Evolutionary conservation across 2,797 vertebrate genomes (phyloP), one percentile per base, ranked within the genome.

Genomic region (Acanthornis magna): DNA sequence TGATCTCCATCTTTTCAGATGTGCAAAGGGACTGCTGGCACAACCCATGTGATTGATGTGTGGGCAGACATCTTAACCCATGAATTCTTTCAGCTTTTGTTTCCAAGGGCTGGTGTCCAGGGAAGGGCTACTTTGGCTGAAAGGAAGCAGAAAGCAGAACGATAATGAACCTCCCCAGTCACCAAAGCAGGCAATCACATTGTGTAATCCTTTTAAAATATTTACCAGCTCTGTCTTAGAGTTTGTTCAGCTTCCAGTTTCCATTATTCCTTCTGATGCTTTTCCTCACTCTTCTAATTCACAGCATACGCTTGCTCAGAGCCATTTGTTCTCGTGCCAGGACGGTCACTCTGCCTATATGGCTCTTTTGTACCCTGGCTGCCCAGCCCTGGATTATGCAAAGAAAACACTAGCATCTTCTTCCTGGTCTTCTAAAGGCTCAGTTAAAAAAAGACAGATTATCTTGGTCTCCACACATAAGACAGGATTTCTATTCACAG

Each of bases 181-280:
- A 90, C 80, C 60, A 91, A 91, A 76, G 74, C 53, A 88, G 60
- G 88, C 60, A 76, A 68, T 71, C 17, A 3, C 60, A 81, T 84
- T 32, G 76, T 79, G 42, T 87, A 90, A 95, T 74, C 26, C 63
- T 85, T 89, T 85, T 11, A 70, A 95, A 88, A 87, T 60, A 79
- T 68, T 83, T 87, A 84, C 71, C 77, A 93, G 60, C 11, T 73
- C 45, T 4, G 2, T 86, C 55, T 66, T 42, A 63, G 36, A 66
- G 66, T 78, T 81, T 89, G 71, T 81, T 89, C 74, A 71, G 80
- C 60, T 91, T 95, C 90, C 91, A 90, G 76, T 88, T 95, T 93
- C 88, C 70, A 78, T 95, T 90, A 87, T 89, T 87, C 57, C 42
- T 71, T 16, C 40, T 30, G 38, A 85, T 26, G 71, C 23, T 87